Evolutionary conservation across 2,888 invertebrate genomes (phyloP).

Genomic region (Exocentrus adspersus): DNA sequence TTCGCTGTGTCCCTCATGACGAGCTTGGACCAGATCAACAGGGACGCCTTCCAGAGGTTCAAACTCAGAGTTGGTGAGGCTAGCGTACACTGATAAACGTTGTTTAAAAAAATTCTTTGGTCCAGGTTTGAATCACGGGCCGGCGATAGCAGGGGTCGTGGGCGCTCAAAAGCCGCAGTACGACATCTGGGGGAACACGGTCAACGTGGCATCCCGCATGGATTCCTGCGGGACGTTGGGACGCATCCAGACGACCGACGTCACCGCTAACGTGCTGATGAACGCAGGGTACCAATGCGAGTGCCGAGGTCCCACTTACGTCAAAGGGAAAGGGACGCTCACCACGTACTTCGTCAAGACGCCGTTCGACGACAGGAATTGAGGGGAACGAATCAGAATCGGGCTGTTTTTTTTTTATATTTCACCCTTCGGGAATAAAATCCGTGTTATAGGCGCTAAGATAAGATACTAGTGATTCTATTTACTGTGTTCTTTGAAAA

Average conservation of each 20-base stretch:
- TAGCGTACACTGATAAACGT: too few species aligned
- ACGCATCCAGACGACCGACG: slow-evolving; percentile 84
- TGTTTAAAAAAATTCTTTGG: neutral
- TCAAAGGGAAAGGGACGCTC: slow-evolving; percentile 94
- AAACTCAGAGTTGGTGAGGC: slow-evolving; percentile 88
- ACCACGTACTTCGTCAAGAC: slow-evolving; percentile 93
- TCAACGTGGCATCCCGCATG: slow-evolving; percentile 97
- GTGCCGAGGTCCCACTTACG: slow-evolving; percentile 90
- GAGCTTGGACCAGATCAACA: slow-evolving; percentile 92
- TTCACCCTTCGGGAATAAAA: too few species aligned
- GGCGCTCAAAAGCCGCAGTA: slow-evolving; percentile 98
- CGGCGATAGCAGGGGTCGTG: slow-evolving; percentile 96
- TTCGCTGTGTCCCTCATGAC: slow-evolving; percentile 93
- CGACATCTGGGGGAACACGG: slow-evolving; percentile 99
- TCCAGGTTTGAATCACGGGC: slow-evolving; percentile 85
- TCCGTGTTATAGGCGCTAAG: too few species aligned
- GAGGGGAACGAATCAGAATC: too few species aligned
- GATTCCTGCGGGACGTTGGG: slow-evolving; percentile 95
- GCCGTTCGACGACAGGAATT: slow-evolving; percentile 70
- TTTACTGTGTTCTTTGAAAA: slow-evolving; percentile 11
- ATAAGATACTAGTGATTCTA: slow-evolving; percentile 12
- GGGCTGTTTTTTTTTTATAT: too few species aligned
- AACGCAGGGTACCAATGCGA: slow-evolving; percentile 88
- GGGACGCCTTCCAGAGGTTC: slow-evolving; percentile 96
- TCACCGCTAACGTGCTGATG: slow-evolving; percentile 84